Percentiles rank a stretch among this genome's conserved stretches.
phyloP scores from a whole-genome alignment of 2,888 invertebrate species.

The Sarcophaga carnaria region DNA sequence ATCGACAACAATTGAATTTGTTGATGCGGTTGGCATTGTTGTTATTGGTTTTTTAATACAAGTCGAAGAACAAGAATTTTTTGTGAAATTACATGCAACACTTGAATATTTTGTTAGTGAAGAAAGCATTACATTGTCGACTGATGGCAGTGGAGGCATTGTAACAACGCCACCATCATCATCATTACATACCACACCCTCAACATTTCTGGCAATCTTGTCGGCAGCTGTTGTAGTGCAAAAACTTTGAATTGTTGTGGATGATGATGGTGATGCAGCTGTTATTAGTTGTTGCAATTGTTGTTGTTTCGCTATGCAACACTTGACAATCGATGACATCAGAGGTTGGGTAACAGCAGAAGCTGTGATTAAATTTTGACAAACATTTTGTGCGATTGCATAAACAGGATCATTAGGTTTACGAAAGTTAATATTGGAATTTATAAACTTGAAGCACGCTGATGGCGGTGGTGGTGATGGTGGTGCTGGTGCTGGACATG shows the following conservation, averaged over 20 bases:
- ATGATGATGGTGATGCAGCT: conserved; percentile 28
- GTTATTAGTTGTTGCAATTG: conserved; percentile 62
- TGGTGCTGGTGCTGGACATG: conserved; percentile 28
- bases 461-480: conserved; percentile 35
- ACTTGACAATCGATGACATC: conserved; percentile 75
- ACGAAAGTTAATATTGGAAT: conserved; percentile 70
- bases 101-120: conserved; percentile 35
- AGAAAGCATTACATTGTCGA: neutral
- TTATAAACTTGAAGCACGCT: conserved; percentile 65
- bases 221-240: conserved; percentile 34
- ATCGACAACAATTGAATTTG: conserved; percentile 70
- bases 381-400: conserved; percentile 80
- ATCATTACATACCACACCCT: neutral
- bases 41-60: conserved; percentile 45
- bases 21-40: conserved; percentile 62
- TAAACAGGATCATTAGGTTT: conserved; percentile 78
- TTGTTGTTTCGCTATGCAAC: conserved; percentile 61
- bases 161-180: neutral
- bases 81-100: conserved; percentile 51
- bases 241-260: conserved; percentile 35
- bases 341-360: conserved; percentile 76
- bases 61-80: conserved; percentile 56
- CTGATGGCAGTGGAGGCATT: conserved; percentile 9
- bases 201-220: conserved; percentile 32
- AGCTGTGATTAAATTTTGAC: conserved; percentile 76